These are phyloP conservation scores for Monochamus saltuarius DNA, from an alignment of 1,140 invertebrate species.

Conservation along the genomic window DNA sequence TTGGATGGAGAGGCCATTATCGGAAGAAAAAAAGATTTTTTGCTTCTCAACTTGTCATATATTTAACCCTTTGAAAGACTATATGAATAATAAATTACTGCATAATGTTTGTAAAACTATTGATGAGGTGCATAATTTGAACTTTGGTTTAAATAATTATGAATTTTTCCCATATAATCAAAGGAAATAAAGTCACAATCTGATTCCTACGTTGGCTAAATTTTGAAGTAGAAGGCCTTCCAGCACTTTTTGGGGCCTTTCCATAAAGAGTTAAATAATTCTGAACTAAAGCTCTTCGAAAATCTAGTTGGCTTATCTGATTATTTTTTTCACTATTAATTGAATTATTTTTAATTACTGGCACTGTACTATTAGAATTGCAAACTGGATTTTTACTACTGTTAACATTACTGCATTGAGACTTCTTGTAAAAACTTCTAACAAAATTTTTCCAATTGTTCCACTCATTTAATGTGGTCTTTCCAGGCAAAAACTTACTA, in stretches of 20 bases:
- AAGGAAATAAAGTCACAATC: conserved; percentile 13
- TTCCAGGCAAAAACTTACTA: too few species aligned
- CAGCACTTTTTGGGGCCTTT: conserved; percentile 8
- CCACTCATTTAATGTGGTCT: too few species aligned
- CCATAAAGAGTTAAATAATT: conserved; percentile 5
- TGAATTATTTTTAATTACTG: too few species aligned
- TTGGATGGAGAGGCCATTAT: conserved; percentile 28
- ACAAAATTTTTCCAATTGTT: too few species aligned
- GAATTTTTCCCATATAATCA: conserved; percentile 22
- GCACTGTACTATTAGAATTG: too few species aligned
- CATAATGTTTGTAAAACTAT: conserved; percentile 25
- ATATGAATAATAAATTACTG: conserved; percentile 23
- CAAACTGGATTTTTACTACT: too few species aligned
- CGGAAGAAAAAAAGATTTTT: conserved; percentile 24
- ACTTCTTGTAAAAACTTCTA: too few species aligned
- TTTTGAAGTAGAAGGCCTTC: conserved; percentile 7
- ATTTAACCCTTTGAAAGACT: conserved; percentile 26
- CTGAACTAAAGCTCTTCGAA: neutral
- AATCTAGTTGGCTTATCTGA: conserved; percentile 7
- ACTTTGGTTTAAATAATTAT: conserved; percentile 24
- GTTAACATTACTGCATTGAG: too few species aligned
- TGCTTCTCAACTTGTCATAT: conserved; percentile 26
- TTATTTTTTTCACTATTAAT: conserved; percentile 6
- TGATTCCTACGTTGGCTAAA: too few species aligned
- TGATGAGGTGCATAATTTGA: conserved; percentile 20